A percentile compares a stretch with the other conserved stretches of the same genome.
phyloP scores from a whole-genome alignment of 1,140 invertebrate genomes.

The Meloidogyne floridensis region DNA sequence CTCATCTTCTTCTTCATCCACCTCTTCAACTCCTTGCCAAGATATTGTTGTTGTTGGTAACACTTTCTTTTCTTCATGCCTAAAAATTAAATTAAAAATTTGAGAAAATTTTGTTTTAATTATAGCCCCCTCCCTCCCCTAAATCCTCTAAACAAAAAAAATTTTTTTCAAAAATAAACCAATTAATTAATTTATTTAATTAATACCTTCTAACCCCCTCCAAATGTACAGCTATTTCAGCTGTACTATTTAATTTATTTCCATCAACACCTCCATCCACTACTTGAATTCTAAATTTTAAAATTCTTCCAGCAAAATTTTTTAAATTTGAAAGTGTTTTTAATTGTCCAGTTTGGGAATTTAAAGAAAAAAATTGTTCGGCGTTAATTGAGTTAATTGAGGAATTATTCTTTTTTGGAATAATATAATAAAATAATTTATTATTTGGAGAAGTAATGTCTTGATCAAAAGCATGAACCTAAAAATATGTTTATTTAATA shows the following conservation, averaged over 20 bases:
- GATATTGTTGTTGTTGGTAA: constrained; percentile 5
- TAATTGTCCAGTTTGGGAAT: constrained; percentile 52
- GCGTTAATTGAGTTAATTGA: constrained; percentile 54
- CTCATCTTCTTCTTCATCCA: not conserved
- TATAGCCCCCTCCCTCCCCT: too few relatives aligned
- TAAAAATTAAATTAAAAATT: not conserved
- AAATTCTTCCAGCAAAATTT: constrained; percentile 11
- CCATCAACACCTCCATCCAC: constrained; percentile 52
- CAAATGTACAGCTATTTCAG: constrained; percentile 55
- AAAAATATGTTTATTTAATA: not conserved
- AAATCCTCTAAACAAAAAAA: too few relatives aligned
- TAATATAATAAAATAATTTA: constrained; percentile 48
- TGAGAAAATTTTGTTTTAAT: too few relatives aligned
- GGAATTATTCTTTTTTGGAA: constrained; percentile 46
- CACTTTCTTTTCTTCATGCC: not conserved
- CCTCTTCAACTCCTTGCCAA: not conserved
- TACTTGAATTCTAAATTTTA: constrained; percentile 57
- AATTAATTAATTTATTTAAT: not conserved
- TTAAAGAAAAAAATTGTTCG: constrained; percentile 44
- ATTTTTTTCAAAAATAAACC: not conserved
- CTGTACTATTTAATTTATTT: constrained; percentile 46
- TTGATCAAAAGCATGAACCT: constrained; percentile 34
- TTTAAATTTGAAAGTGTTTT: constrained; percentile 22
- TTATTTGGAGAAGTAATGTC: constrained; percentile 52
- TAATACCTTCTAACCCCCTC: constrained; percentile 35